phyloP scores from a whole-genome alignment of 2,113 vertebrate genomes.

The Triplophysa dalaica region DNA sequence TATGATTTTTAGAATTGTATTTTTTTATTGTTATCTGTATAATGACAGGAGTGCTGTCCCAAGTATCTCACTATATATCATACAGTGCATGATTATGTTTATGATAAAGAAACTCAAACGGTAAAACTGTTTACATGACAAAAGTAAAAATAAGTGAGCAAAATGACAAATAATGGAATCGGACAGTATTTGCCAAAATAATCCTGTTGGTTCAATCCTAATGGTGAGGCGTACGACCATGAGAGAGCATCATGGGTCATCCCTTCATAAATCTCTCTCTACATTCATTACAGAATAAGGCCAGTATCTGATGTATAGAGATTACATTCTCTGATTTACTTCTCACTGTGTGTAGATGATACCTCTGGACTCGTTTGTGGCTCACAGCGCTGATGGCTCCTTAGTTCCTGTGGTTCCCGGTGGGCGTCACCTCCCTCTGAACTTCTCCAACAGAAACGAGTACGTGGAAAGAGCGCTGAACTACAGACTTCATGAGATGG shows the following conservation, averaged over 20 bases:
- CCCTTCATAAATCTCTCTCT: not conserved
- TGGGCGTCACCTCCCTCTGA: conserved; percentile 75
- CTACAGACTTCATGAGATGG: conserved; percentile 80
- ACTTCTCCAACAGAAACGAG: conserved; percentile 74
- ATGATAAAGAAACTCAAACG: too few species aligned
- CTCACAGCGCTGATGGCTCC: conserved; percentile 76
- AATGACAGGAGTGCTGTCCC: too few species aligned
- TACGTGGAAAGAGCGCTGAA: conserved; percentile 78
- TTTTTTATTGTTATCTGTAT: too few species aligned
- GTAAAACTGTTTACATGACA: too few species aligned
- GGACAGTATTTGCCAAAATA: too few species aligned
- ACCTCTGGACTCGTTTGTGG: conserved; percentile 77
- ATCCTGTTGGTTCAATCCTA: too few species aligned
- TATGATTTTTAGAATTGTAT: too few species aligned
- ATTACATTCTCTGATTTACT: not conserved
- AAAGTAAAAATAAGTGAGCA: too few species aligned
- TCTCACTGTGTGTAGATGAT: conserved; percentile 72
- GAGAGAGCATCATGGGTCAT: not conserved
- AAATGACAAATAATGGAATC: too few species aligned
- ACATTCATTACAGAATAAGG: not conserved
- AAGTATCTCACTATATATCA: too few species aligned
- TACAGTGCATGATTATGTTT: too few species aligned
- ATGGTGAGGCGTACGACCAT: too few species aligned
- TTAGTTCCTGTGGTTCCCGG: conserved; percentile 77
- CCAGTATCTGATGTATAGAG: not conserved